These are phyloP conservation scores for Pilophorus perplexus DNA, from an alignment of 2,888 invertebrate species.

Conservation along the genomic window DNA sequence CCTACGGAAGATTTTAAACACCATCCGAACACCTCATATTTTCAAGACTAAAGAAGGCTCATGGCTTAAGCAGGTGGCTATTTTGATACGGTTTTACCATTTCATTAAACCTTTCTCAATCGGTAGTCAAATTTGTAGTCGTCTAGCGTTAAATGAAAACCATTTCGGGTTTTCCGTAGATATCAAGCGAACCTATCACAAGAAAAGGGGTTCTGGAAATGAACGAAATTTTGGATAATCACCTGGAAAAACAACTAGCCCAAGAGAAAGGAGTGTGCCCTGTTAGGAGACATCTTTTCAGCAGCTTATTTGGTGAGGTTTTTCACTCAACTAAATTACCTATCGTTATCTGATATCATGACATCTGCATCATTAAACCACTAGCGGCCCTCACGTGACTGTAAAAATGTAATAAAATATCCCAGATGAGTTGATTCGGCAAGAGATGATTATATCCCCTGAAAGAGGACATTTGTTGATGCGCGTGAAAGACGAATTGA, in stretches of 20 bases:
- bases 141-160: too few relatives aligned
- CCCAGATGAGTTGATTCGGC: constrained; percentile 30
- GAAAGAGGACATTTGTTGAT: constrained; percentile 14
- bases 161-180: constrained; percentile 3
- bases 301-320: constrained; percentile 22
- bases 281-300: constrained; percentile 16
- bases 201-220: constrained; percentile 15
- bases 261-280: constrained; percentile 20
- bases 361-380: too few relatives aligned
- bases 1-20: constrained; percentile 18
- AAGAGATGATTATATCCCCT: constrained; percentile 24
- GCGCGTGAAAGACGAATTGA: constrained; percentile 22
- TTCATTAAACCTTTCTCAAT: too few relatives aligned
- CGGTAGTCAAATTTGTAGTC: too few relatives aligned
- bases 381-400: too few relatives aligned
- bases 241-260: constrained; percentile 7
- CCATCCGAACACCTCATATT: constrained; percentile 6
- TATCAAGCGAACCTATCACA: constrained; percentile 17
- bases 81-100: background rate
- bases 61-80: constrained; percentile 17
- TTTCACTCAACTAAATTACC: background rate
- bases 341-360: too few relatives aligned
- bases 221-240: background rate
- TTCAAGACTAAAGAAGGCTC: background rate
- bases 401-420: too few relatives aligned